phyloP scores from a whole-genome alignment of 2,888 invertebrate species.

The Cenopis cana region DNA sequence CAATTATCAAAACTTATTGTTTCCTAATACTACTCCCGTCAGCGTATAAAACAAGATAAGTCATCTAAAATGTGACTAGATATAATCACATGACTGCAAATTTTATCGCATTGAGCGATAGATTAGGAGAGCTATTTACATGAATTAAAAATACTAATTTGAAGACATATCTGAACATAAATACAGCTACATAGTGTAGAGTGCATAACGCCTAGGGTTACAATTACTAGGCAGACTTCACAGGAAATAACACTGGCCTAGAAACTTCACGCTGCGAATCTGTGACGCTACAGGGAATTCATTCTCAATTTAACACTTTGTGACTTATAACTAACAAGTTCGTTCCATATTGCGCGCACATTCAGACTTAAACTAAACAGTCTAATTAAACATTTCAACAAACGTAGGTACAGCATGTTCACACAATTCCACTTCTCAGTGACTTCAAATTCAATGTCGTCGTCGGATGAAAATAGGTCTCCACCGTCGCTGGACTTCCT shows the following conservation, averaged over 20 bases:
- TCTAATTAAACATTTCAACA: constrained; percentile 10
- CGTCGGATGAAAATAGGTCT: constrained; percentile 19
- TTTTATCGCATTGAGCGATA: background rate
- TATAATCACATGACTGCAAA: constrained; percentile 31
- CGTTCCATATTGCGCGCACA: constrained; percentile 16
- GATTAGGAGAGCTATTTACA: background rate
- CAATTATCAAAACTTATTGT: constrained; percentile 15
- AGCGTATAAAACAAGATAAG: constrained; percentile 21
- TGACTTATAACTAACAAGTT: constrained; percentile 12
- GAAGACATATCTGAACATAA: constrained; percentile 8
- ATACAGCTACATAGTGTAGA: background rate
- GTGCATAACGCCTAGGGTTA: background rate
- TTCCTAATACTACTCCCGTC: constrained; percentile 1
- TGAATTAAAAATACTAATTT: constrained; percentile 4
- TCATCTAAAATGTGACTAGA: constrained; percentile 35
- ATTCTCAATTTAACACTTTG: constrained; percentile 6
- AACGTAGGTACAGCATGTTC: background rate
- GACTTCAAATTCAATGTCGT: constrained; percentile 16
- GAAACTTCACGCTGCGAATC: background rate
- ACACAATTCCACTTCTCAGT: background rate
- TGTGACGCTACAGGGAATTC: background rate
- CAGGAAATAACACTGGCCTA: background rate
- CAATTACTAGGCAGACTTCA: background rate
- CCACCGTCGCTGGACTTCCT: constrained; percentile 4
- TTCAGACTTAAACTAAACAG: background rate